Percentiles rank a stretch among this genome's conserved stretches.
phyloP scores from a whole-genome alignment of 2,113 vertebrate species.

The Sinosuthora webbiana region DNA sequence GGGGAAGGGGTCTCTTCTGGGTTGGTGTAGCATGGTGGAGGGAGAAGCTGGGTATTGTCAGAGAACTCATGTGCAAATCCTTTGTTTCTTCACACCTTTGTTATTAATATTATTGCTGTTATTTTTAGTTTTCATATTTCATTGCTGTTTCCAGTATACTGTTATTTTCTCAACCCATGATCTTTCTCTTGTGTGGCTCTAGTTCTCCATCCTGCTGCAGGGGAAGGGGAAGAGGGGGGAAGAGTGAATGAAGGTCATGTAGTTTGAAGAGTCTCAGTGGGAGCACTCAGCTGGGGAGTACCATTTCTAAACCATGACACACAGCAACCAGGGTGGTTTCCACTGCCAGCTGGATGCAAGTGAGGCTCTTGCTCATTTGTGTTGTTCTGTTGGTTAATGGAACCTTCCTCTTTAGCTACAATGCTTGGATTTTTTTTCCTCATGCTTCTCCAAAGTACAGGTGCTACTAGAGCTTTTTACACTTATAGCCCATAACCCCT shows the following conservation, averaged over 20 bases:
- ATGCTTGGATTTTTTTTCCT: not conserved
- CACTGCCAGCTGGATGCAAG: not conserved
- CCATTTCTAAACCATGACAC: not conserved
- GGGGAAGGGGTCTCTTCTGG: not conserved
- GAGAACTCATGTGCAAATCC: not conserved
- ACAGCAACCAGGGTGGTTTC: not conserved
- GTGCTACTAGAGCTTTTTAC: not conserved
- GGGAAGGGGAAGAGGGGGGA: not conserved
- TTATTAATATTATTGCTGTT: not conserved
- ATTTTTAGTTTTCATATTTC: not conserved
- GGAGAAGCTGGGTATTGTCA: not conserved
- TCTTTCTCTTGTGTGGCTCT: not conserved
- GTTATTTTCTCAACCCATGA: not conserved
- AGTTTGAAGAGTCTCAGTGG: not conserved
- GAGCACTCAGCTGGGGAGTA: not conserved
- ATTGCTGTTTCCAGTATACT: not conserved
- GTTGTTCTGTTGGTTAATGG: not conserved
- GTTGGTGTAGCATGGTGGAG: not conserved
- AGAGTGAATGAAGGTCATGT: accelerated
- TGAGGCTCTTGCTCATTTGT: not conserved
- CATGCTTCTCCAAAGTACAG: not conserved
- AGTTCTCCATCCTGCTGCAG: not conserved
- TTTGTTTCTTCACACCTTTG: not conserved
- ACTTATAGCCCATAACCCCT: not conserved
- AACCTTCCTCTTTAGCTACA: not conserved